A percentile compares a stretch with the other conserved stretches of the same genome.
These are phyloP conservation scores for Bergia sp. DNA, from an alignment of 92 coral and sea anemone genomes.

Conservation along the genomic window DNA sequence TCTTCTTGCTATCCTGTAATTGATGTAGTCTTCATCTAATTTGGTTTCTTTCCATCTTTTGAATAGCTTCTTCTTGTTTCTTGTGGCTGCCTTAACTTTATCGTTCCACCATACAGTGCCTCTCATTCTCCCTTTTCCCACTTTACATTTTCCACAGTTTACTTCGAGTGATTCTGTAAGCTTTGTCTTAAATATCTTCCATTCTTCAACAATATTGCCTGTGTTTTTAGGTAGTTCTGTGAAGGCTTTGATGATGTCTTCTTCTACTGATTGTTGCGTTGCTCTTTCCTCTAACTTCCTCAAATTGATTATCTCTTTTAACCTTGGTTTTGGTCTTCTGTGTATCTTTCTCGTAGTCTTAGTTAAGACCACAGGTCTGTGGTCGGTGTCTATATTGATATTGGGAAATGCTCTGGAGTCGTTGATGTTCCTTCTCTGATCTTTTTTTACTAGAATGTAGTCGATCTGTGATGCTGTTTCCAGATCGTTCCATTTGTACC, in stretches of 20 bases:
- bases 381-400: not conserved
- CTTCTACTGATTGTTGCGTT: not conserved
- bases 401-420: conserved; percentile 13
- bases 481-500: not conserved
- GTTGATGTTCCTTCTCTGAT: not conserved
- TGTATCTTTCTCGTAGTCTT: not conserved
- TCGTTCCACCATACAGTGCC: conserved; percentile 15
- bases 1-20: not conserved
- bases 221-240: not conserved
- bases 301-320: not conserved
- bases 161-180: not conserved
- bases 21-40: not conserved
- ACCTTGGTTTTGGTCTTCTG: not conserved
- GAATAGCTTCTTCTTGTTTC: not conserved
- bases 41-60: not conserved
- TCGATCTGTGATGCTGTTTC: not conserved
- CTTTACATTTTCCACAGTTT: not conserved
- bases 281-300: not conserved
- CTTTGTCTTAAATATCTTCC: not conserved
- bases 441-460: not conserved
- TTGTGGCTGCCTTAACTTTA: not conserved
- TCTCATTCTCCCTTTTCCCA: not conserved
- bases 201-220: not conserved
- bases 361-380: not conserved
- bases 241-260: not conserved